Evolutionary conservation across 2,888 invertebrate species (phyloP).

Genomic region (Yponomeuta sedellus): DNA sequence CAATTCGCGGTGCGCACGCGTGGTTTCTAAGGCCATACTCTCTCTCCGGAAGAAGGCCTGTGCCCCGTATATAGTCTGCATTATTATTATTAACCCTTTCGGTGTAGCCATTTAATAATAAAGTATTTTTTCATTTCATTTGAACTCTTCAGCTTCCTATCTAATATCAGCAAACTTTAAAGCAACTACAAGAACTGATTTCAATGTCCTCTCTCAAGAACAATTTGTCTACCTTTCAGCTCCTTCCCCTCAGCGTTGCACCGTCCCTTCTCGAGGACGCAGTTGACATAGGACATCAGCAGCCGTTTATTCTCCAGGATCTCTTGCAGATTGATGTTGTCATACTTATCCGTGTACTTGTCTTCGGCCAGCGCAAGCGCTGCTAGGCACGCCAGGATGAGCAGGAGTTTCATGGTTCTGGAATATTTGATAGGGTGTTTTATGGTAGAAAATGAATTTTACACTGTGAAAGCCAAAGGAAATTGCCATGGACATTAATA

Average conservation of each 20-base stretch:
- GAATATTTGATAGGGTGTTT: constrained; percentile 20
- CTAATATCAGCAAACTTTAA: background rate
- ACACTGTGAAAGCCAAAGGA: too few relatives aligned
- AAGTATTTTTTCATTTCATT: too few relatives aligned
- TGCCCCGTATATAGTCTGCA: too few relatives aligned
- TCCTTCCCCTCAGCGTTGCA: constrained; percentile 83
- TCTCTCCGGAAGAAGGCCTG: too few relatives aligned
- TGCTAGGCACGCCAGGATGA: constrained; percentile 35
- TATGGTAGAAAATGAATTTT: background rate
- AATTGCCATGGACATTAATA: too few relatives aligned
- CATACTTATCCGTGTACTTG: constrained; percentile 80
- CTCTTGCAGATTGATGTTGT: constrained; percentile 81
- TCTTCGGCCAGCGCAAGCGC: constrained; percentile 35
- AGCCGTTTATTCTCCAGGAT: constrained; percentile 80
- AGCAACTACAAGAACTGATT: background rate
- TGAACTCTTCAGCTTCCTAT: too few relatives aligned
- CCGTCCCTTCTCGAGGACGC: constrained; percentile 77
- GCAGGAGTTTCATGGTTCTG: constrained; percentile 33
- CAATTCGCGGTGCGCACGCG: too few relatives aligned
- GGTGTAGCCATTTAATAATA: too few relatives aligned
- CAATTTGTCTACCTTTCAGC: constrained; percentile 77
- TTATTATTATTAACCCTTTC: too few relatives aligned
- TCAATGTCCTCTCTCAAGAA: too few relatives aligned
- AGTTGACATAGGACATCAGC: constrained; percentile 80
- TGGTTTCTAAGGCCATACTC: too few relatives aligned